Evolutionary conservation across 2,888 invertebrate genomes (phyloP), one percentile per base, ranked within the genome.

Genomic region (Sphaerophoria rueppellii): DNA sequence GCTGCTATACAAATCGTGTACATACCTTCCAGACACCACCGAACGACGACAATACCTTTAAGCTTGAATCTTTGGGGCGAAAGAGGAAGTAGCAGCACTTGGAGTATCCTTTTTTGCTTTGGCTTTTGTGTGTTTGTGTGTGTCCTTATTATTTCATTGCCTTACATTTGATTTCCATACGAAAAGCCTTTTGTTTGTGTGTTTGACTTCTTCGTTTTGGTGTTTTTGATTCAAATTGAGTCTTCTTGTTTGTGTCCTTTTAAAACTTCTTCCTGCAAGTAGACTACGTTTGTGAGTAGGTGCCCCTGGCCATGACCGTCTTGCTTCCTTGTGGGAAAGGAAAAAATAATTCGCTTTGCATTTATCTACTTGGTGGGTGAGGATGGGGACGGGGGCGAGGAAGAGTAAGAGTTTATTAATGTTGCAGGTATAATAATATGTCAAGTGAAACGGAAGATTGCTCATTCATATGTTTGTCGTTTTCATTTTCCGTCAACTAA

Each of bases 141-240:
- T 69, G 54, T 70, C 11, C 63, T 54, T 77, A 73, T 85, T 54
- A 76, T 80, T 85, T 74, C 80, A 85, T 85, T 85, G 85, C 76
- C 85, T 80, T 85, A 81, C 85, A 81, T 85, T 85, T 85, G 81
- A 85, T 85, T 85, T 85, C 58, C 81, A 77, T 81, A 50, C 67
- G 72, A 57, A 72, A 72, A 70, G 73, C 73, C 72, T 54, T 81
- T 73, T 73, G 67, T 76, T 32, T 24, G 24, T 24, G 24, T 24
- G 24, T 24, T 24, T 14, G 50, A 65, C 48, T 75, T 61, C 48
- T 75, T 61, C 48, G 48, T 70, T 63, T 70, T 24, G 50, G 74
- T 74, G 69, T 58, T 50, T 54, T 63, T 54, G 37, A 54, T 60
- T 55, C 46, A 73, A 77, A 81, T 72, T 76, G 78, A 80, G 85